Base-by-base conservation (phyloP, 2,797 vertebrate genomes). In the Schizopygopsis pylzovi region DNA sequence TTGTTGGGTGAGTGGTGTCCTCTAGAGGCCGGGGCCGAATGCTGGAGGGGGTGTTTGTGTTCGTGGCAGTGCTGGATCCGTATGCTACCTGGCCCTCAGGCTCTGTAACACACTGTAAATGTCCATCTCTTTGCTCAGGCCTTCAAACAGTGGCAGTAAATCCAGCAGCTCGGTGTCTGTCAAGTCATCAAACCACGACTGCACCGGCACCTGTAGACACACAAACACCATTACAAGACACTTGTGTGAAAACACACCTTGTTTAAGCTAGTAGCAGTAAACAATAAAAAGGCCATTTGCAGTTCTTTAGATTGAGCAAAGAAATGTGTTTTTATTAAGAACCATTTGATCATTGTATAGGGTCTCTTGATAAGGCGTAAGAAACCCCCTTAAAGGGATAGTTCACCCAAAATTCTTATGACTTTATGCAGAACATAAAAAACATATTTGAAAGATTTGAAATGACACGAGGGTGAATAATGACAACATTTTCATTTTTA, bases 101-200 rank as follows among this genome's bases (percentile, higher is more conserved):
- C 95, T 97, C 93, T 98, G 97, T 91, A 99, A 94, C 93, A 97
- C 93, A 89, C 94, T 96, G 94, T 98, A 98, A 95, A 99, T 94
- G 78, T 98, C 97, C 71, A 97, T 97, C 91, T 99, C 98, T 90
- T 93, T 93, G 91, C 95, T 95, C 91, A 99, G 95, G 90, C 96
- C 97, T 95, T 99, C 98, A 59, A 99, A 98, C 93, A 99, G 93
- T 83, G 96, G 96, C 92, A 91, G 87, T 67, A 85, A 70, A 52
- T 99, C 98, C 76, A 98, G 96, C 88, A 99, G 96, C 92, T 99
- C 98, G 0, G 97, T 98, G 95, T 99, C 98, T 0, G 95, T 95
- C 97, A 98, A 98, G 95, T 99, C 98, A 79, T 99, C 97, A 3
- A 99, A 99, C 98, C 98, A 99, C 0, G 98, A 98, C 63, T 96